phyloP scores from a whole-genome alignment of 2,797 vertebrate species.

The Echeneis naucrates region DNA sequence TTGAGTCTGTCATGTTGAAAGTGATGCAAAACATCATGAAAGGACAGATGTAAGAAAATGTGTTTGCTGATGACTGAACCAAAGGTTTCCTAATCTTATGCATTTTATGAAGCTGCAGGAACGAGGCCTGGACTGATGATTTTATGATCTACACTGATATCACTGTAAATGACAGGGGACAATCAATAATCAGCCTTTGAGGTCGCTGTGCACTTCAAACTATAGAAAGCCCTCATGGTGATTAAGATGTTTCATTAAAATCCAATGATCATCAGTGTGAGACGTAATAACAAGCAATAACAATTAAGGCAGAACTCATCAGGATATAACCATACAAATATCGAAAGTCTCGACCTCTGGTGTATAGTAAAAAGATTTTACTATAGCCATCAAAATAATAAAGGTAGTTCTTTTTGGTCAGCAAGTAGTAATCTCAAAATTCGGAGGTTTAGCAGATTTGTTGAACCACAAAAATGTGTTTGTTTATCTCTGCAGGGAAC shows the following conservation, averaged over 20 bases:
- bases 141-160: conserved; percentile 20
- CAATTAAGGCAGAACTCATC: conserved; percentile 3
- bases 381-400: conserved; percentile 7
- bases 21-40: not conserved
- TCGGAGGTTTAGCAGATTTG: conserved; percentile 23
- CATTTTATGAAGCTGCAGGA: conserved; percentile 15
- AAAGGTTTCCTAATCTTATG: conserved; percentile 20
- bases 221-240: not conserved
- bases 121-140: not conserved
- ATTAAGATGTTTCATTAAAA: conserved; percentile 22
- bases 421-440: conserved; percentile 34
- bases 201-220: not conserved
- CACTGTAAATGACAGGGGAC: not conserved
- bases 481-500: conserved; percentile 7
- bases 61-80: conserved; percentile 3
- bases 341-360: not conserved
- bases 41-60: conserved; percentile 20
- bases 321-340: not conserved
- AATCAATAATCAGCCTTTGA: conserved; percentile 1
- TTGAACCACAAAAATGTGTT: conserved; percentile 31
- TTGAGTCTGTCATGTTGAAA: not conserved
- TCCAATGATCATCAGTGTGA: conserved; percentile 3
- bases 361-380: not conserved
- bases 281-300: not conserved
- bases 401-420: conserved; percentile 1